Conservation (phyloP, 2,113 vertebrate species). For the Speoplatyrhinus poulsoni region DNA sequence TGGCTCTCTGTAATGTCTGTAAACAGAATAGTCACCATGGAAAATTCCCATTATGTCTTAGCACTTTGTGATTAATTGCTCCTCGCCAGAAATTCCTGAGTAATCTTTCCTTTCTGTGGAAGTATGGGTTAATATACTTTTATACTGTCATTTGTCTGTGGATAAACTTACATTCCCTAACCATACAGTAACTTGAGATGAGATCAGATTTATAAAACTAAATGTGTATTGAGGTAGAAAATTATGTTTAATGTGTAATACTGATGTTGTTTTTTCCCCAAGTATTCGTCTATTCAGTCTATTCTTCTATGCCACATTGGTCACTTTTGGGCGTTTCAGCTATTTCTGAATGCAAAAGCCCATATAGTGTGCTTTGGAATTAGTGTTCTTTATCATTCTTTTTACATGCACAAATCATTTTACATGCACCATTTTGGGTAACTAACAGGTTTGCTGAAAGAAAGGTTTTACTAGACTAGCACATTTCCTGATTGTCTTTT, state of each 20-base stretch:
- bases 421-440: too few species aligned
- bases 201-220: background rate
- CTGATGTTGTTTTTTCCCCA: background rate
- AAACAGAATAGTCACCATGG: background rate
- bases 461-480: too few species aligned
- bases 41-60: conserved; percentile 23
- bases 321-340: too few species aligned
- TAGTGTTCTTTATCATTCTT: too few species aligned
- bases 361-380: too few species aligned
- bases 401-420: too few species aligned
- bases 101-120: conserved; percentile 39
- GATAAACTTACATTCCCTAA: too few species aligned
- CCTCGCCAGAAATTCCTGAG: conserved; percentile 34
- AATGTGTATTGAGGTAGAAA: conserved; percentile 19
- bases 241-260: conserved; percentile 43
- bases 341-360: too few species aligned
- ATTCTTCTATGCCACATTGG: too few species aligned
- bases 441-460: too few species aligned
- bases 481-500: too few species aligned
- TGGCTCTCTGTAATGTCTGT: conserved; percentile 10
- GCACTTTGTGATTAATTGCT: conserved; percentile 30
- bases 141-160: background rate
- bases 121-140: conserved; percentile 30
- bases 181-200: conserved; percentile 2
- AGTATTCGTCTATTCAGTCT: too few species aligned